Evolutionary conservation across 35 echinoderm and acorn worm species (phyloP), one percentile per base, ranked within the genome.

Genomic region (Apostichopus californicus): DNA sequence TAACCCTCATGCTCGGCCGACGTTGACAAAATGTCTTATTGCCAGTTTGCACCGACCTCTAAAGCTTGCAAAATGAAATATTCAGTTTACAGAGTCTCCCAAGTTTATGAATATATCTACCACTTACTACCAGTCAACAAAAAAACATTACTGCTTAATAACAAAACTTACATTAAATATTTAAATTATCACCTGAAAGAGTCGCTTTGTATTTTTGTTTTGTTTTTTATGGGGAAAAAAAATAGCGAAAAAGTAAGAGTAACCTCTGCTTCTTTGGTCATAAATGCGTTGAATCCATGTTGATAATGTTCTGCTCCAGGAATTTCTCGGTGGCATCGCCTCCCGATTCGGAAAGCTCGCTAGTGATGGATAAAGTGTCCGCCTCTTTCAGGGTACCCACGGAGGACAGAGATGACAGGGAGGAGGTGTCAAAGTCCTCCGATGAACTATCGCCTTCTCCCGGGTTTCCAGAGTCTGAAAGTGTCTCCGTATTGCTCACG

Each of bases 141-240:
- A 3, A 46, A 46, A 46, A 0, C 34, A 46, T 46, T 46, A 46
- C 34, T 46, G 34, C 34, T 46, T 46, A 46, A 3, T 46, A 46
- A 46, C 34, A 46, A 46, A 46, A 46, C 34, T 46, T 46, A 46
- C 34, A n/a, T 20, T 20, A 75, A 20, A 75, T 75, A 89, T 89
- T 46, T 46, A 89, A 89, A 9, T 89, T 89, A 89, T 89, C 21
- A 66, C 68, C 63, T 89, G 86, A 89, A 89, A 89, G 86, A 89
- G 34, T 72, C 18, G 24, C 23, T 26, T 26, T 9, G 55, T 28
- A 28, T 28, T 28, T 28, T 28, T 28, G 26, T 28, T 11, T 23
- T 28, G 6, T 56, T 17, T 46, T 46, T 46, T 46, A 46, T 2
- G 34, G 34, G 34, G 3, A 46, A 83, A 46, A 23, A 23, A 8